Evolutionary conservation across 2,888 invertebrate species (phyloP).

Genomic region (Drosophila formosana): DNA sequence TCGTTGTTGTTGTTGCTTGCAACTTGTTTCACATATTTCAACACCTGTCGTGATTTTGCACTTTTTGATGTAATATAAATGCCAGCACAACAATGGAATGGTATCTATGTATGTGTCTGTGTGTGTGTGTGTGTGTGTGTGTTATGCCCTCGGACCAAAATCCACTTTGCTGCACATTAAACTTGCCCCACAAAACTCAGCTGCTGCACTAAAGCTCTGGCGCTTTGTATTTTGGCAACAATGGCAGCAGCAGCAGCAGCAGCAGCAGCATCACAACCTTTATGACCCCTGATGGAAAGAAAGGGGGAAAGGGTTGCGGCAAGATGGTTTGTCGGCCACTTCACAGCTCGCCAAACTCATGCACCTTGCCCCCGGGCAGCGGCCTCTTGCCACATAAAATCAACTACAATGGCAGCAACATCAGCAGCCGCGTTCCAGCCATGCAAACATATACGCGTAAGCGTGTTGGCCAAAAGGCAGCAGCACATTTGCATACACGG

Average conservation of each 20-base stretch:
- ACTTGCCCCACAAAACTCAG: constrained; percentile 38
- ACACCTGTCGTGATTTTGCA: constrained; percentile 58
- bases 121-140: constrained; percentile 32
- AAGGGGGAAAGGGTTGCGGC: background rate
- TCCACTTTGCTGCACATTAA: constrained; percentile 67
- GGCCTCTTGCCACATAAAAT: background rate
- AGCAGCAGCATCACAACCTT: constrained; percentile 14
- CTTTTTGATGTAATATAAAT: constrained; percentile 52
- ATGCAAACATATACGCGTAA: constrained; percentile 33
- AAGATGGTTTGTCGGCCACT: constrained; percentile 51
- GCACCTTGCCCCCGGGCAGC: constrained; percentile 13
- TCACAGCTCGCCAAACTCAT: constrained; percentile 45
- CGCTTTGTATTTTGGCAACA: constrained; percentile 54
- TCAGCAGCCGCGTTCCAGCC: constrained; percentile 36
- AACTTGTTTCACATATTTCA: constrained; percentile 23
- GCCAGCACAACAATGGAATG: constrained; percentile 29
- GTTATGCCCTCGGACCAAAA: constrained; percentile 42
- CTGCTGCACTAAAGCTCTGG: constrained; percentile 15
- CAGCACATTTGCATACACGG: constrained; percentile 51
- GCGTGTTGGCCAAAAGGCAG: constrained; percentile 46
- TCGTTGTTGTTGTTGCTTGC: background rate
- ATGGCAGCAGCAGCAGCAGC: constrained; percentile 35
- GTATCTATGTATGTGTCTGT: constrained; percentile 15
- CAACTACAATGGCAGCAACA: constrained; percentile 21
- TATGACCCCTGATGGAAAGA: constrained; percentile 8